Evolutionary conservation across 2,888 invertebrate species (phyloP).

Genomic region (Apodemia mormo): DNA sequence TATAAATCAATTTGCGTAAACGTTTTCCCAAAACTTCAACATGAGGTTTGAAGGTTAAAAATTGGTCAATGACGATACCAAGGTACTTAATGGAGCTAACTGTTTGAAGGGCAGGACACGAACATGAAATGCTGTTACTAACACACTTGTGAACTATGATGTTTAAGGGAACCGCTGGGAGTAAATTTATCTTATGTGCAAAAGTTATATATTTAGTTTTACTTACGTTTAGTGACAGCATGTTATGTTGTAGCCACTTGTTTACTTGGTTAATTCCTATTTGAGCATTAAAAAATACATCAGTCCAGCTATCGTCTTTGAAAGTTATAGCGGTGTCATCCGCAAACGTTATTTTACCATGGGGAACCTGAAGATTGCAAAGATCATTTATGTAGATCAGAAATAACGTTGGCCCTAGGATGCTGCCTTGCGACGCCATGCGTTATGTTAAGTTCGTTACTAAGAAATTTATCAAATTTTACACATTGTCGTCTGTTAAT

Average conservation of each 20-base stretch:
- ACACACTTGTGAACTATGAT: neutral
- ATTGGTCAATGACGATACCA: too few species aligned
- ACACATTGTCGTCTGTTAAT: constrained; percentile 26
- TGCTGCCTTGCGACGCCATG: constrained; percentile 30
- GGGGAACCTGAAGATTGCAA: neutral
- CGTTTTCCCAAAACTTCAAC: neutral
- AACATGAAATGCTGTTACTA: neutral
- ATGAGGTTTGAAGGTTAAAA: too few species aligned
- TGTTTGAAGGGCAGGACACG: neutral
- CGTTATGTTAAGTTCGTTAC: constrained; percentile 13
- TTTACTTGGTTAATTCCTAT: neutral
- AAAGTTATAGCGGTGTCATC: constrained; percentile 24
- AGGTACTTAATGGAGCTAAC: neutral
- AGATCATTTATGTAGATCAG: too few species aligned
- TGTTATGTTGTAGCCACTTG: neutral
- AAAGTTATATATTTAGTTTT: too few species aligned
- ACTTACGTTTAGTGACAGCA: neutral
- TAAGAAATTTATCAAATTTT: constrained; percentile 17
- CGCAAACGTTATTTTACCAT: constrained; percentile 21
- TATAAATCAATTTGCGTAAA: neutral
- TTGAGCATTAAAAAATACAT: too few species aligned
- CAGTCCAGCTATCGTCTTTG: neutral
- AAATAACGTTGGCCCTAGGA: too few species aligned
- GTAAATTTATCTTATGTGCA: too few species aligned
- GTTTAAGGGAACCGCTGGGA: too few species aligned